Percentiles rank a stretch among this genome's conserved stretches.
These are phyloP conservation scores for Pimephales promelas DNA, from an alignment of 2,113 vertebrate species.

Conservation along the genomic window DNA sequence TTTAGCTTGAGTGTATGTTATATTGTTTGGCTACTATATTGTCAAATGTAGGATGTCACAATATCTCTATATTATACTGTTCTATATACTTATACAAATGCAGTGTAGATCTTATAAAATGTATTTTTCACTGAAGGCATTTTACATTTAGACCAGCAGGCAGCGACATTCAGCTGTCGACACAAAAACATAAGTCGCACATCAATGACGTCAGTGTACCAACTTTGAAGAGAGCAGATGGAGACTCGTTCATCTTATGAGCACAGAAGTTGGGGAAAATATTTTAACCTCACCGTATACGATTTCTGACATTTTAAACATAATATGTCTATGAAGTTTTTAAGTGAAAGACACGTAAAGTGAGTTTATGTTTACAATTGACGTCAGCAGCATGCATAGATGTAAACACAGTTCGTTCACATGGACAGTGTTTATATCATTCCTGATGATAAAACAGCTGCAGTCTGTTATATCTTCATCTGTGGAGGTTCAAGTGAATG, in stretches of 20 bases:
- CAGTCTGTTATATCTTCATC: constrained; percentile 13
- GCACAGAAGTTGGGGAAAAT: not conserved
- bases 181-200: not conserved
- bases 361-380: not conserved
- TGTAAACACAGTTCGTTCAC: not conserved
- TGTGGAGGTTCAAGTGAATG: constrained; percentile 61
- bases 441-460: constrained; percentile 29
- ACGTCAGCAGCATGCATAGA: not conserved
- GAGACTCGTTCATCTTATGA: not conserved
- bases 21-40: not conserved
- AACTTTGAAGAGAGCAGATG: not conserved
- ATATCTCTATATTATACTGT: not conserved
- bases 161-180: not conserved
- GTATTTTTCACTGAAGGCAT: not conserved
- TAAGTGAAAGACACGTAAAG: not conserved
- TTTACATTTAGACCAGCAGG: not conserved
- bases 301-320: not conserved
- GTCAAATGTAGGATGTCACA: too few relatives aligned
- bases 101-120: not conserved
- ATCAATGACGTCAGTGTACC: not conserved
- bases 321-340: not conserved
- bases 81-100: not conserved
- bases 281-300: not conserved
- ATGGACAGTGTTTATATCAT: constrained; percentile 21
- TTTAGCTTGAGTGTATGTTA: not conserved